Base-by-base conservation (phyloP, 1,140 invertebrate genomes). In the Solenopsis fugax region DNA sequence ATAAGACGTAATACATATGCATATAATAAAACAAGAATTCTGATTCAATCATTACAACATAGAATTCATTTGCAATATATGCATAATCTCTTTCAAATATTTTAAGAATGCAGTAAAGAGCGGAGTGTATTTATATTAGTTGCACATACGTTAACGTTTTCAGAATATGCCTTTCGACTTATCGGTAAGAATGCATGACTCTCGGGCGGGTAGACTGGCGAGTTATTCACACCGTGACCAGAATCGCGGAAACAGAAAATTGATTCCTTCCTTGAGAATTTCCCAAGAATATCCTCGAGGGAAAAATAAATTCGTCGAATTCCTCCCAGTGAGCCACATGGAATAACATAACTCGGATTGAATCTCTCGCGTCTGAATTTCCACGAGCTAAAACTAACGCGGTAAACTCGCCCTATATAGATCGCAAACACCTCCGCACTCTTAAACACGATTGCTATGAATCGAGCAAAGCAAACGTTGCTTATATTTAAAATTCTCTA, bases 171-270 rank as follows among this genome's bases (percentile, higher is more conserved):
- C 9, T 60, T 50, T 75, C 2, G 29, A 2, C 29, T 29, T 75
- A 50, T 75, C 56, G 24, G n/a, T 6, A 50, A 75, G 29, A 72
- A 65, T 85, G 45, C n/a, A 85, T 72, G 37, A 2, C 37, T 54
- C 34, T 45, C 56, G 18, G 24, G n/a, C 37, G 45, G 48, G 7
- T 69, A 82, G 34, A 60, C 56, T 37, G 50, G 21, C 60, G n/a
- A 89, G 86, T 82, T 87, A 86, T 87, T 87, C 87, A 86, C 72
- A 81, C 65, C 48, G 41, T 69, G 80, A 84, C 56, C 41, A 75
- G 80, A 84, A 84, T 84, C 80, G 52, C 69, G 41, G 56, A 84
- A 60, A 84, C 41, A 73, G 69, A 84, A 84, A 84, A 84, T 84
- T 84, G 80, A 84, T 75, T 84, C 9, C 69, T 84, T 84, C 56